Evolutionary conservation across 2,113 vertebrate species (phyloP).

Genomic region (Illadopsis cleaveri): DNA sequence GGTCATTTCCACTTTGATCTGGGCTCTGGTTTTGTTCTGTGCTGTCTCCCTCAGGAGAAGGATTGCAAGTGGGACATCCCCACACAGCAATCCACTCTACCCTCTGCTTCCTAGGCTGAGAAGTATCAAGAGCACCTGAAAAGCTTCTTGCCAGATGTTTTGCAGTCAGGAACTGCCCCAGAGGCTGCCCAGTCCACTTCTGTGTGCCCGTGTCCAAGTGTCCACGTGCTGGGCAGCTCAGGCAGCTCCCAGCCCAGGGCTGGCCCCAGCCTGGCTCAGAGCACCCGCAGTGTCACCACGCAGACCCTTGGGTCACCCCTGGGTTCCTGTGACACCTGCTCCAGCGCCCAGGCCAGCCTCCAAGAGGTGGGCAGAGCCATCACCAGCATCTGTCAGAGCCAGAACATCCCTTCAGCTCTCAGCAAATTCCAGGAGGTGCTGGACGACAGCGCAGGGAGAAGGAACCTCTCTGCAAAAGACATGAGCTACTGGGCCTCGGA

Average conservation of each 20-base stretch:
- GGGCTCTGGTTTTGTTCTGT: neutral
- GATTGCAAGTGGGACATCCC: neutral
- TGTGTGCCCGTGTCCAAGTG: accelerated
- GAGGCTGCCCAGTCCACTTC: neutral
- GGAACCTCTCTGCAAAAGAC: slow-evolving; percentile 77
- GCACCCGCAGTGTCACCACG: slow-evolving; percentile 46
- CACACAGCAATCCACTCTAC: neutral
- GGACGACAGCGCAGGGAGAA: slow-evolving; percentile 68
- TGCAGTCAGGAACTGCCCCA: neutral
- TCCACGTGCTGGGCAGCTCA: neutral
- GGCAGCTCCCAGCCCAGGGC: neutral
- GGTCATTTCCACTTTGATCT: neutral
- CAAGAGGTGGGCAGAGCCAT: slow-evolving; percentile 76
- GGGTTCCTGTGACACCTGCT: slow-evolving; percentile 80
- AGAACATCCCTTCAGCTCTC: slow-evolving; percentile 88
- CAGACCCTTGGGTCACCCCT: slow-evolving; percentile 73
- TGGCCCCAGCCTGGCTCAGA: neutral
- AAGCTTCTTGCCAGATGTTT: accelerated
- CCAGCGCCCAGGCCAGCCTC: slow-evolving; percentile 75
- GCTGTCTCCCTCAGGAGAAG: slow-evolving; percentile 35
- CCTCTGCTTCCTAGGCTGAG: neutral
- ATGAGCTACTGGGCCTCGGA: slow-evolving; percentile 83
- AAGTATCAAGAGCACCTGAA: neutral
- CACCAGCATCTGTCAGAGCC: slow-evolving; percentile 78
- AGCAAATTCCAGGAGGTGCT: slow-evolving; percentile 76